Conservation (phyloP, 30 jellyfish, hydroid and myxozoan genomes). For the Pelagia noctiluca region DNA sequence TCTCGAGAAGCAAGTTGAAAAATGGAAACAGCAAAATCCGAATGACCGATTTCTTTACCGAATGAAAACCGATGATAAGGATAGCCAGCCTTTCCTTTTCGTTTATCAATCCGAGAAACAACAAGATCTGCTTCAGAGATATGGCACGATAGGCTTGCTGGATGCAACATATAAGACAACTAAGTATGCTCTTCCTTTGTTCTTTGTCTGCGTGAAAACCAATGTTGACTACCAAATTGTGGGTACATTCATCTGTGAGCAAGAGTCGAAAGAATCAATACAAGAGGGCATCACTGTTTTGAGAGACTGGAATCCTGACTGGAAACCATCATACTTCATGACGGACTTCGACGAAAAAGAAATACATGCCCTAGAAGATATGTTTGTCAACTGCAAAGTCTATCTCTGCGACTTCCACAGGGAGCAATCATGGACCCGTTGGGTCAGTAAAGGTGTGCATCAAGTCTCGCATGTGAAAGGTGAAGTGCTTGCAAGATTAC, state of each 20-base stretch:
- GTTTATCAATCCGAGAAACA: conserved; percentile 17
- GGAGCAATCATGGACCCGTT: conserved; percentile 63
- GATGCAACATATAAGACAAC: conserved; percentile 52
- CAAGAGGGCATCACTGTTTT: conserved; percentile 26
- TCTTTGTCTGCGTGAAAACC: conserved; percentile 47
- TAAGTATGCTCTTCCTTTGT: conserved; percentile 25
- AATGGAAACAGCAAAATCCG: conserved; percentile 24
- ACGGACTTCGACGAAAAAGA: conserved; percentile 65
- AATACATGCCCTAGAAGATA: conserved; percentile 39
- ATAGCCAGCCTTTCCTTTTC: not conserved
- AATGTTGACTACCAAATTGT: conserved; percentile 52
- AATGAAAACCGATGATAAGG: conserved; percentile 9
- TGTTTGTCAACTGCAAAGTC: conserved; percentile 9
- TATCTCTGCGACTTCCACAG: conserved; percentile 65
- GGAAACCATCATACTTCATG: conserved; percentile 60
- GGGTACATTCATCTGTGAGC: conserved; percentile 33
- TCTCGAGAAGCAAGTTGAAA: not conserved
- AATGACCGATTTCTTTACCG: conserved; percentile 7
- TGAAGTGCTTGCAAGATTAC: not conserved
- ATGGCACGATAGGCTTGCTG: conserved; percentile 23
- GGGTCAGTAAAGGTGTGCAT: conserved; percentile 25
- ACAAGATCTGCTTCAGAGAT: not conserved
- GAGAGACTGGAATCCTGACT: conserved; percentile 38
- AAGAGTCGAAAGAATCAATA: conserved; percentile 41
- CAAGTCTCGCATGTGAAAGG: not conserved